Percentiles rank a stretch among this genome's conserved stretches.
Conservation (phyloP, 2,888 invertebrate genomes). For the Tetragonula carbonaria region DNA sequence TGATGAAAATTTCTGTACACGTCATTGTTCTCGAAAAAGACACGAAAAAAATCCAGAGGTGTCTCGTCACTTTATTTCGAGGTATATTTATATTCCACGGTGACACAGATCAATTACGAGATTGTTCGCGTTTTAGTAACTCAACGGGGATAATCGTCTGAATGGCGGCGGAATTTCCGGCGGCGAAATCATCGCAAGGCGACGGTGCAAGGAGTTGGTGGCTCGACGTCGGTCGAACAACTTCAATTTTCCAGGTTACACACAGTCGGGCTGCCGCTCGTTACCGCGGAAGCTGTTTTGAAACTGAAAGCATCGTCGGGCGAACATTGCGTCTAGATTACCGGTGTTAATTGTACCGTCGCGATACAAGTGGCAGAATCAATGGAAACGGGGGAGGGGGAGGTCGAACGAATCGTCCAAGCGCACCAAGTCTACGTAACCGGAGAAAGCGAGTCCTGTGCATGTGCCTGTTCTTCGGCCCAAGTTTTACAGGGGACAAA, state of each 20-base stretch:
- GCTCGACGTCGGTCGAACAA: not conserved
- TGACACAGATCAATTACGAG: too few species aligned
- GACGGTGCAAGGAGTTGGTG: not conserved
- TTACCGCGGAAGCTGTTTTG: constrained; percentile 47
- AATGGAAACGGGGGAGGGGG: constrained; percentile 11
- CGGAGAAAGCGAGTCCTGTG: constrained; percentile 46
- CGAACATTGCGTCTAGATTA: constrained; percentile 55
- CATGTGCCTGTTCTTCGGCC: constrained; percentile 25
- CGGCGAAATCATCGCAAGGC: constrained; percentile 5
- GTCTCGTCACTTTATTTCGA: too few species aligned
- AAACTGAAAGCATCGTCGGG: constrained; percentile 51
- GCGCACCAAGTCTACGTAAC: constrained; percentile 43
- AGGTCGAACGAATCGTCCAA: constrained; percentile 37
- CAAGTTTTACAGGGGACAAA: constrained; percentile 53
- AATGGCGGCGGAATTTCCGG: not conserved
- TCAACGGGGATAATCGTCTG: not conserved
- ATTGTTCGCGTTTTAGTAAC: too few species aligned
- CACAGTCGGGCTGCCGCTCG: constrained; percentile 25
- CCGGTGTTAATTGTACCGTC: constrained; percentile 49
- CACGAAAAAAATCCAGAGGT: too few species aligned
- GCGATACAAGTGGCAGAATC: constrained; percentile 32
- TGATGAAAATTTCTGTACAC: too few species aligned
- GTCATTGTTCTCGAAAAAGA: too few species aligned
- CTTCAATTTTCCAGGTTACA: constrained; percentile 38
- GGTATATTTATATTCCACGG: too few species aligned